Percentiles rank a stretch among this genome's conserved stretches.
These are phyloP conservation scores for Drosophila neoperkinsi DNA, from an alignment of 2,888 invertebrate species.

Conservation along the genomic window DNA sequence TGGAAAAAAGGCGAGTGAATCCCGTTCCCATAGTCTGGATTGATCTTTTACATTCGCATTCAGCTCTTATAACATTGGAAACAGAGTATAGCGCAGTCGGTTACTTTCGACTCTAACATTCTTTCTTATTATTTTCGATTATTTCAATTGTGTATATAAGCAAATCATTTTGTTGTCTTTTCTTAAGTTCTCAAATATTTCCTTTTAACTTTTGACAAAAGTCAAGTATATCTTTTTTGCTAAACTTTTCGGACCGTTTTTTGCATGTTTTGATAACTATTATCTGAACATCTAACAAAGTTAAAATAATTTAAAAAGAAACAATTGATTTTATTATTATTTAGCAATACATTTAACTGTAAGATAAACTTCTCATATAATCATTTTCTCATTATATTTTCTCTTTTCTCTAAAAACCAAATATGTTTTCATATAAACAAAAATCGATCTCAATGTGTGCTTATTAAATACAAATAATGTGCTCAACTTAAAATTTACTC, in stretches of 20 bases:
- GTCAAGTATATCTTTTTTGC: constrained; percentile 47
- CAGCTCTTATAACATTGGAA: neutral
- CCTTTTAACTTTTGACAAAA: constrained; percentile 16
- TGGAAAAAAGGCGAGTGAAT: neutral
- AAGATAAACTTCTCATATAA: constrained; percentile 75
- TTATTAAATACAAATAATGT: constrained; percentile 70
- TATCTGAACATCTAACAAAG: constrained; percentile 54
- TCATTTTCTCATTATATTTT: constrained; percentile 78
- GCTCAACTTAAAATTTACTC: constrained; percentile 66
- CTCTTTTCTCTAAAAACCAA: constrained; percentile 74
- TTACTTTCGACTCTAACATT: neutral
- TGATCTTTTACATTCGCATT: neutral
- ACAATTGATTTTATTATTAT: constrained; percentile 24
- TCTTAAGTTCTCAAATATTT: constrained; percentile 14
- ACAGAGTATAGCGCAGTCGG: constrained; percentile 2
- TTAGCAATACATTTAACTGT: constrained; percentile 56
- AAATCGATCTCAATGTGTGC: constrained; percentile 82
- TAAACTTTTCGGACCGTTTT: constrained; percentile 53
- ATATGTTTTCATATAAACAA: constrained; percentile 51
- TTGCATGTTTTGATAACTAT: constrained; percentile 68
- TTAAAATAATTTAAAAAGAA: neutral
- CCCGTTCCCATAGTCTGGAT: neutral
- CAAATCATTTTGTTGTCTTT: constrained; percentile 27
- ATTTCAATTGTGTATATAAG: constrained; percentile 52
- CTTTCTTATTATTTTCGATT: constrained; percentile 12